Percentiles rank a stretch among this genome's conserved stretches.
These are phyloP conservation scores for Varroa destructor DNA, from an alignment of 1,140 invertebrate genomes.

Conservation along the genomic window DNA sequence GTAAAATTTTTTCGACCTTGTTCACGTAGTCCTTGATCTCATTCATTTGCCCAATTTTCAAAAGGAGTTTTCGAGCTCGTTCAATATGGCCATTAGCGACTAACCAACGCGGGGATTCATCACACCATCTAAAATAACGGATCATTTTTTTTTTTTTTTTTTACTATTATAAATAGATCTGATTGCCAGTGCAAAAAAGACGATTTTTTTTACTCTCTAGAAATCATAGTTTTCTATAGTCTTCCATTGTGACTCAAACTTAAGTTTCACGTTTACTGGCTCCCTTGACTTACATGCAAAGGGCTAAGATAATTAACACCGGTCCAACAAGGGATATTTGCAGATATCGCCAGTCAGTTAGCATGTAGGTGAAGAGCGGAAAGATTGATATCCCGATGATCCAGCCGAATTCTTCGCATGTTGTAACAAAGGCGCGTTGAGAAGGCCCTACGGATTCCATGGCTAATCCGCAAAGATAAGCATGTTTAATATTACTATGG, in stretches of 20 bases:
- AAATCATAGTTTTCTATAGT: too few species aligned
- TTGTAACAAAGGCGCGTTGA: constrained; percentile 1
- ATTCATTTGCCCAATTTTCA: constrained; percentile 37
- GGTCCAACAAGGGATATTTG: constrained; percentile 39
- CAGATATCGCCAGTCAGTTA: constrained; percentile 41
- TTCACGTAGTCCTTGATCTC: constrained; percentile 8
- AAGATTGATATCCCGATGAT: constrained; percentile 38
- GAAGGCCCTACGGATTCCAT: constrained; percentile 10
- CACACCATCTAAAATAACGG: constrained; percentile 37
- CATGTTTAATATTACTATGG: too few species aligned
- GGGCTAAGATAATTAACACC: not conserved
- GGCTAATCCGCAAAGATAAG: not conserved
- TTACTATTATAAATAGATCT: too few species aligned
- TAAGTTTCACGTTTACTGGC: not conserved
- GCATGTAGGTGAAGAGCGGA: constrained; percentile 39
- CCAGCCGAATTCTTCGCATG: constrained; percentile 19
- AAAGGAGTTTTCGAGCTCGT: constrained; percentile 38
- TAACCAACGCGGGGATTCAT: constrained; percentile 45
- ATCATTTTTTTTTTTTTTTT: too few species aligned
- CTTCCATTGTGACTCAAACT: too few species aligned
- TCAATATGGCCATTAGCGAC: constrained; percentile 38
- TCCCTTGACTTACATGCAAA: constrained; percentile 10
- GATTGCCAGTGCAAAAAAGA: too few species aligned
- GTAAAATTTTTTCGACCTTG: not conserved
- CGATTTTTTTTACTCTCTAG: too few species aligned